A percentile compares a stretch with the other conserved stretches of the same genome.
Evolutionary conservation across 2,113 vertebrate species (phyloP).

Genomic region (Rhizomys pruinosus): DNA sequence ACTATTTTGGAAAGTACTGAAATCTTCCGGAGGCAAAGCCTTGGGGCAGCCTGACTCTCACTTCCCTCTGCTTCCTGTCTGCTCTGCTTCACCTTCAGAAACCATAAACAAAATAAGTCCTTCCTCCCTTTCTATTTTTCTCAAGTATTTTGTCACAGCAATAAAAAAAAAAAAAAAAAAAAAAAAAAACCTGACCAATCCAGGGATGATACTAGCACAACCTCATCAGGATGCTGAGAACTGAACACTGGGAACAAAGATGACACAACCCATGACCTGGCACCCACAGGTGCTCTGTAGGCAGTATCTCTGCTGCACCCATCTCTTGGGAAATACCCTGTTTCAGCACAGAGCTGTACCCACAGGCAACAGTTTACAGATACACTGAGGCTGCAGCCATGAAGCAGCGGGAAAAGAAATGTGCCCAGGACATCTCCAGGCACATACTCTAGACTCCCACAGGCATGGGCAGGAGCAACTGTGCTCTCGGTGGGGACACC

Average conservation of each 20-base stretch:
- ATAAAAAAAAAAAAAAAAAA: too few relatives aligned
- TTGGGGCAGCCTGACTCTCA: neutral
- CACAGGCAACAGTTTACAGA: accelerated
- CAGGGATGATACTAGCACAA: accelerated
- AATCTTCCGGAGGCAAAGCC: neutral
- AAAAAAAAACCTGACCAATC: too few relatives aligned
- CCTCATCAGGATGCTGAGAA: neutral
- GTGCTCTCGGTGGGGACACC: neutral
- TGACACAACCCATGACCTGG: neutral
- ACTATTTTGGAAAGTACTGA: neutral
- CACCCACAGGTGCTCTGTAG: neutral
- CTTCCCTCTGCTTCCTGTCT: neutral
- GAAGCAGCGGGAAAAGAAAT: neutral
- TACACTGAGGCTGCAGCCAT: neutral
- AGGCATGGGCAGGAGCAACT: neutral
- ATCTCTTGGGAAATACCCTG: neutral
- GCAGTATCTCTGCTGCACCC: neutral
- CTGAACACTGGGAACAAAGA: accelerated
- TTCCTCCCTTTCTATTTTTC: neutral
- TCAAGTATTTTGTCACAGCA: neutral
- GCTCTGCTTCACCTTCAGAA: neutral
- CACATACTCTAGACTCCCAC: neutral
- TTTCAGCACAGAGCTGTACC: neutral
- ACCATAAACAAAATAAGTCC: neutral
- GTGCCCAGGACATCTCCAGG: neutral